These are phyloP conservation scores for Drosophila lutescens DNA, from an alignment of 2,888 invertebrate genomes.

Conservation along the genomic window DNA sequence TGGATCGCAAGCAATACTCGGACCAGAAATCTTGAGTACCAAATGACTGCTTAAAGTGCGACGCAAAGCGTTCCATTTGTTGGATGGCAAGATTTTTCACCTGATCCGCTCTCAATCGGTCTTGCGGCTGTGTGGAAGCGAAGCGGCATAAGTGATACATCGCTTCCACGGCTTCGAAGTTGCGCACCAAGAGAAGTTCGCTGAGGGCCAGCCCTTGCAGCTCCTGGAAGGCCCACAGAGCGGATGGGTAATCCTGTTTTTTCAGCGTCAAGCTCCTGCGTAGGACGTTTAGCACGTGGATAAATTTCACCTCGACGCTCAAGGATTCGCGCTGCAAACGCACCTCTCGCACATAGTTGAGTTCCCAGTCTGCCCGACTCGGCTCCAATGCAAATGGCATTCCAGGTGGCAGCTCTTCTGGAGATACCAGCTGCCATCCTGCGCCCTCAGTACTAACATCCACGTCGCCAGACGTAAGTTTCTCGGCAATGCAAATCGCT, in stretches of 20 bases:
- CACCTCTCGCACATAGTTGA: conserved; percentile 9
- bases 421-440: not conserved
- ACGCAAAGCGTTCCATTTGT: conserved; percentile 15
- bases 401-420: not conserved
- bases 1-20: conserved; percentile 13
- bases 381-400: not conserved
- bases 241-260: conserved; percentile 10
- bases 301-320: conserved; percentile 26
- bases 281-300: conserved; percentile 17
- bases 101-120: not conserved
- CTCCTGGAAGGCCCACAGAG: conserved; percentile 22
- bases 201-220: conserved; percentile 27
- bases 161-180: conserved; percentile 20
- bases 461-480: not conserved
- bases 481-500: conserved; percentile 30
- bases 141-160: conserved; percentile 17
- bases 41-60: not conserved
- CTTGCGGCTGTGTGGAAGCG: not conserved
- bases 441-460: not conserved
- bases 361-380: not conserved
- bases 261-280: conserved; percentile 3
- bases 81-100: conserved; percentile 15
- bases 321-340: not conserved
- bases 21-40: conserved; percentile 24
- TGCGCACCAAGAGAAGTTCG: conserved; percentile 42